Conservation (phyloP, 2,888 invertebrate species). For the Conomelus anceps region DNA sequence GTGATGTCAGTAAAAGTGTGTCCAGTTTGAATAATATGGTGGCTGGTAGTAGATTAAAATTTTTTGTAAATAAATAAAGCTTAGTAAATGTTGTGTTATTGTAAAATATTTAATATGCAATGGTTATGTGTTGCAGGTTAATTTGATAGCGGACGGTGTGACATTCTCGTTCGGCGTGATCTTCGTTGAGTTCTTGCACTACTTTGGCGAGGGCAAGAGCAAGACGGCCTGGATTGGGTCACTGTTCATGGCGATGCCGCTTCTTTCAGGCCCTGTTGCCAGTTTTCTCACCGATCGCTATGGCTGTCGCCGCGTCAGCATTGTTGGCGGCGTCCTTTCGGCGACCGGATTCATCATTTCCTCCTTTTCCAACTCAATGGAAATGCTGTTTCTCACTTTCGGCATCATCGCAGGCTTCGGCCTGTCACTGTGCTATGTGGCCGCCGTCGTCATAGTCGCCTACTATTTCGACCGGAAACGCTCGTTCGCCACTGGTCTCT, state of each 20-base stretch:
- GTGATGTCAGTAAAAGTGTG: no score
- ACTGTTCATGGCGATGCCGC: constrained; percentile 85
- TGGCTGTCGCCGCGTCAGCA: constrained; percentile 72
- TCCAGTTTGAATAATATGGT: no score
- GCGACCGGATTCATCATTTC: constrained; percentile 70
- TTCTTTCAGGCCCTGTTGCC: constrained; percentile 78
- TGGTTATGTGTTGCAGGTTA: no score
- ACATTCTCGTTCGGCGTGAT: constrained; percentile 90
- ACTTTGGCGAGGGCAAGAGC: constrained; percentile 76
- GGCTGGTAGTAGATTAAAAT: no score
- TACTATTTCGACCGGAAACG: constrained; percentile 82
- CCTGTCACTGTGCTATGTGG: constrained; percentile 77
- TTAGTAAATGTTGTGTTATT: no score
- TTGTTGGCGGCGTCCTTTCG: constrained; percentile 69
- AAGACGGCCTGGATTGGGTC: constrained; percentile 88
- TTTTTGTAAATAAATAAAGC: no score
- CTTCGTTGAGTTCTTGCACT: constrained; percentile 74
- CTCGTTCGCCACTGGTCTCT: constrained; percentile 77
- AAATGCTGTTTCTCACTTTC: constrained; percentile 71
- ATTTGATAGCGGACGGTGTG: constrained; percentile 85
- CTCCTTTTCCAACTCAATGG: constrained; percentile 67
- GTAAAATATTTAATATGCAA: not conserved
- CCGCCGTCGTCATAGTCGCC: constrained; percentile 85
- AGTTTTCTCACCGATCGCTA: constrained; percentile 73
- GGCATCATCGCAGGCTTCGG: constrained; percentile 80